Percentiles rank a stretch among this genome's conserved stretches.
These are phyloP conservation scores for Lepisosteus osseus DNA, from an alignment of 2,113 vertebrate species.

Conservation along the genomic window DNA sequence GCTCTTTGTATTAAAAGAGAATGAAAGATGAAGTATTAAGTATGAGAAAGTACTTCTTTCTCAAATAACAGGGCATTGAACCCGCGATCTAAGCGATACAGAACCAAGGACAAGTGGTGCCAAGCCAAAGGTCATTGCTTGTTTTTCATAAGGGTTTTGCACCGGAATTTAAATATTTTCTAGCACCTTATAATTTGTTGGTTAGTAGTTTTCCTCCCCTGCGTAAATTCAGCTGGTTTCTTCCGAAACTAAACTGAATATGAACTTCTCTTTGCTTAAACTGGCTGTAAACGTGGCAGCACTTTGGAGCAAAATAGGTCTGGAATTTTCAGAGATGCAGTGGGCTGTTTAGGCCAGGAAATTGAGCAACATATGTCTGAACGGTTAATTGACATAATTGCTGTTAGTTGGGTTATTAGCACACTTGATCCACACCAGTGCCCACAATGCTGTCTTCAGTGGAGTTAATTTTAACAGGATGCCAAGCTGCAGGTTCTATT, in stretches of 20 bases:
- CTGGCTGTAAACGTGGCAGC: slow-evolving; percentile 28
- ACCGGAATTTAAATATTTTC: no score
- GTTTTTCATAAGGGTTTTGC: no score
- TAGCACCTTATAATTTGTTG: no score
- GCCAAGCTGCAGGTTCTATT: slow-evolving; percentile 78
- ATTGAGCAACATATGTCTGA: slow-evolving; percentile 72
- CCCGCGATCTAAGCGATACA: no score
- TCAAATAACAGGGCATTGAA: no score
- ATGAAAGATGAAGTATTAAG: no score
- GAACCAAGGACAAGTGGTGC: no score
- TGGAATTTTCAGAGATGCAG: slow-evolving; percentile 56
- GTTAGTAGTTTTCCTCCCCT: neutral
- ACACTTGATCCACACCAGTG: slow-evolving; percentile 75
- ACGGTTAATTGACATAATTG: slow-evolving; percentile 81
- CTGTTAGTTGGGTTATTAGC: slow-evolving; percentile 76
- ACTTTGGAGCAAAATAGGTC: slow-evolving; percentile 44
- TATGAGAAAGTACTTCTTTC: no score
- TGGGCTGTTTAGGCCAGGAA: slow-evolving; percentile 60
- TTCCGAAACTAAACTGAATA: neutral
- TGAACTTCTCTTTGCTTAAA: neutral
- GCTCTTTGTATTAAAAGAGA: no score
- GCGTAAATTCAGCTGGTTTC: neutral
- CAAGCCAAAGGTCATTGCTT: no score
- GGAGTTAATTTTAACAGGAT: slow-evolving; percentile 64
- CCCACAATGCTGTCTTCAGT: slow-evolving; percentile 68